A percentile compares a stretch with the other conserved stretches of the same genome.
Conservation (phyloP, 1,140 invertebrate genomes). For the Formica exsecta region DNA sequence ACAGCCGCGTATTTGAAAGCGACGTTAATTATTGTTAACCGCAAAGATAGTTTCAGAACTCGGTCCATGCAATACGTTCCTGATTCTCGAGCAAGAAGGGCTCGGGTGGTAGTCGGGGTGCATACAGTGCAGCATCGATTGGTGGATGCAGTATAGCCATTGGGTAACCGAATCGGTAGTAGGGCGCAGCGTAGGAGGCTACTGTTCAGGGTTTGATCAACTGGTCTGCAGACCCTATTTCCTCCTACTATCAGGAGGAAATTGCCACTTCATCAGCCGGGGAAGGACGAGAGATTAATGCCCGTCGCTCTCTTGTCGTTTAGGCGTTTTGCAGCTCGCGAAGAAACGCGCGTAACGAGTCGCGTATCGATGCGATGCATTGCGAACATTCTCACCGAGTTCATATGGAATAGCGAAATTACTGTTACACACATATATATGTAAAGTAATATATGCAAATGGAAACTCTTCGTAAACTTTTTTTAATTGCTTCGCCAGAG, state of each 20-base stretch:
- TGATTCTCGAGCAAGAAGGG: conserved; percentile 11
- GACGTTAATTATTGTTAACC: conserved; percentile 51
- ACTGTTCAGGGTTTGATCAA: conserved; percentile 77
- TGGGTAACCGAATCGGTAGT: conserved; percentile 70
- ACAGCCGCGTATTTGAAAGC: conserved; percentile 30
- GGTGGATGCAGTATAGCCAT: conserved; percentile 73
- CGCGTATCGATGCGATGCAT: conserved; percentile 2
- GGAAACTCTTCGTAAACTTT: background rate
- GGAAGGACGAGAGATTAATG: conserved; percentile 77
- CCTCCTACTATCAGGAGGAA: conserved; percentile 78
- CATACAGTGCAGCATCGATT: conserved; percentile 76
- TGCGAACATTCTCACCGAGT: background rate
- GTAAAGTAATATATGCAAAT: background rate
- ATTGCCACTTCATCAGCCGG: conserved; percentile 78
- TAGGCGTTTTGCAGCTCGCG: conserved; percentile 61
- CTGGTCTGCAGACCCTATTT: conserved; percentile 77
- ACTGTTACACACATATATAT: background rate
- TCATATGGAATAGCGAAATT: background rate
- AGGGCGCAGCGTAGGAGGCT: conserved; percentile 69
- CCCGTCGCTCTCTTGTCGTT: conserved; percentile 76
- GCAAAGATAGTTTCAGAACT: conserved; percentile 45
- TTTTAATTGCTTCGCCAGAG: background rate
- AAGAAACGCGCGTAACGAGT: conserved; percentile 41
- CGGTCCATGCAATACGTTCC: conserved; percentile 58
- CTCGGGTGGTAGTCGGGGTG: conserved; percentile 45